Evolutionary conservation across 2,888 invertebrate species (phyloP).

Genomic region (Drosophila siamana): DNA sequence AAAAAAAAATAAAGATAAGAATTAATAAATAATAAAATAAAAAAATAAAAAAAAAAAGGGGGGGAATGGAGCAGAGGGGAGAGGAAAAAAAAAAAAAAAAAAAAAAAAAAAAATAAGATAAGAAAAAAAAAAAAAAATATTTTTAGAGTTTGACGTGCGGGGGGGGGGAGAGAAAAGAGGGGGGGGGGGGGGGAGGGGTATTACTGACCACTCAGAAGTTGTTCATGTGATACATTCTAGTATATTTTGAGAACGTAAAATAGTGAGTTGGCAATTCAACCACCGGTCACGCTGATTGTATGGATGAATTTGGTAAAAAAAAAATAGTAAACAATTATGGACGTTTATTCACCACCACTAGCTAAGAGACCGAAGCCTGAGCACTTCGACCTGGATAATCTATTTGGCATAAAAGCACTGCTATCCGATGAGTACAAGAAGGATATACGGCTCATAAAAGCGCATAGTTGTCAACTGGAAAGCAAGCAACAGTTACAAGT

Average conservation of each 20-base stretch:
- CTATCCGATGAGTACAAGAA: constrained; percentile 87
- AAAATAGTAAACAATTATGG: constrained; percentile 33
- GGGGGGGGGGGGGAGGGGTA: no score
- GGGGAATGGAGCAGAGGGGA: no score
- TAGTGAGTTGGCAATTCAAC: not conserved
- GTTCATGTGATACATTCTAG: not conserved
- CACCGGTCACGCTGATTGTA: not conserved
- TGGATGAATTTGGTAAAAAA: not conserved
- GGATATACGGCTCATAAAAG: constrained; percentile 86
- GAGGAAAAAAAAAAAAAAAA: no score
- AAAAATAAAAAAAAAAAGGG: no score
- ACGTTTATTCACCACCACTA: constrained; percentile 45
- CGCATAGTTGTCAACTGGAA: constrained; percentile 88
- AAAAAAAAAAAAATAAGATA: no score
- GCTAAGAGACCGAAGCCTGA: constrained; percentile 41
- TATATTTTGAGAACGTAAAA: not conserved
- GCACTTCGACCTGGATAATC: constrained; percentile 2
- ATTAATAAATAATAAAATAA: no score
- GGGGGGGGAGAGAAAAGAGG: no score
- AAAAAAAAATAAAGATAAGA: no score
- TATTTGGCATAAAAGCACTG: constrained; percentile 85
- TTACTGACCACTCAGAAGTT: not conserved
- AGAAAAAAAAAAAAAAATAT: no score
- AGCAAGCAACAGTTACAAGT: constrained; percentile 88
- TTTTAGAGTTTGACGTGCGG: no score